A percentile compares a stretch with the other conserved stretches of the same genome.
Evolutionary conservation across 1,140 invertebrate species (phyloP).

Genomic region (Cylas formicarius): DNA sequence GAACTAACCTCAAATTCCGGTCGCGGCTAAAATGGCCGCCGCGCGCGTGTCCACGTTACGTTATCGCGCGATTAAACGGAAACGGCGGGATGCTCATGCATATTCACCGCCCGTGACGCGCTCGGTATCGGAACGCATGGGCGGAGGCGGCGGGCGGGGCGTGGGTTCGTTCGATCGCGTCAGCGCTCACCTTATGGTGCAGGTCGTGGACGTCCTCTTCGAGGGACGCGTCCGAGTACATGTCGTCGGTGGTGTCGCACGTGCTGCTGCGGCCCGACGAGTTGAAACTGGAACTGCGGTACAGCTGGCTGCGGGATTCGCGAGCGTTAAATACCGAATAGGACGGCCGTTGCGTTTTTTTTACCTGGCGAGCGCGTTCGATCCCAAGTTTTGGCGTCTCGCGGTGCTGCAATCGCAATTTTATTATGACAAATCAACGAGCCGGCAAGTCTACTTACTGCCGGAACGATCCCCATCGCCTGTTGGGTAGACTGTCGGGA

Average conservation of each 20-base stretch:
- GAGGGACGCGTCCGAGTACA: conserved; percentile 84
- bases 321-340: no score
- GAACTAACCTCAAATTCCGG: no score
- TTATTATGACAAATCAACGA: neutral
- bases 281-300: conserved; percentile 83
- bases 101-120: no score
- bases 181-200: conserved; percentile 70
- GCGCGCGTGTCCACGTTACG: no score
- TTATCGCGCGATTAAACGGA: no score
- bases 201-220: conserved; percentile 87
- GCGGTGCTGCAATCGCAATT: conserved; percentile 56
- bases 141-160: no score
- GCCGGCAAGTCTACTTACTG: conserved; percentile 51
- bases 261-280: conserved; percentile 81
- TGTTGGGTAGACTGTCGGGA: conserved; percentile 59
- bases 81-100: no score
- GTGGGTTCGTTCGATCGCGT: no score
- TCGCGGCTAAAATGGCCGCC: no score
- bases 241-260: conserved; percentile 83
- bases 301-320: conserved; percentile 66
- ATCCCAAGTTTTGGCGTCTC: conserved; percentile 57
- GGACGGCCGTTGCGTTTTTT: conserved; percentile 16
- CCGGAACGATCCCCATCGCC: conserved; percentile 71
- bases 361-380: conserved; percentile 81
- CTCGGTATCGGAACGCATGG: no score